Evolutionary conservation across 2,888 invertebrate species (phyloP).

Genomic region (Drosophila paranaensis): DNA sequence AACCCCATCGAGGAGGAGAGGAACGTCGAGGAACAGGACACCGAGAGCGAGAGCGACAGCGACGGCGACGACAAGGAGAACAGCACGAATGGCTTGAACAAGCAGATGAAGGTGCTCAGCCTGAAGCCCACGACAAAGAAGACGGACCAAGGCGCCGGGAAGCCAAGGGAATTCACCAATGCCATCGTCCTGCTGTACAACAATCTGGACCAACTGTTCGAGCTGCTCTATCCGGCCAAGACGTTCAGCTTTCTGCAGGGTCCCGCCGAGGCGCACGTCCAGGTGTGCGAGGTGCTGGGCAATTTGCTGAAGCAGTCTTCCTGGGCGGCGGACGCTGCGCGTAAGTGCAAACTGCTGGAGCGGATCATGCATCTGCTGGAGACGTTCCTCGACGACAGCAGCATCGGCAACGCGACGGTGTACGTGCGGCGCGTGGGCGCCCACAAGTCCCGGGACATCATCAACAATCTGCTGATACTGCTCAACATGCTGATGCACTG

Average conservation of each 20-base stretch:
- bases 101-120: conserved; percentile 1
- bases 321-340: conserved; percentile 65
- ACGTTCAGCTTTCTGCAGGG: conserved; percentile 63
- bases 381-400: conserved; percentile 70
- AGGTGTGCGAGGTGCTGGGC: conserved; percentile 76
- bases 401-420: conserved; percentile 67
- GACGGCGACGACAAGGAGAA: conserved; percentile 19
- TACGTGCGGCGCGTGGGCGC: conserved; percentile 82
- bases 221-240: conserved; percentile 59
- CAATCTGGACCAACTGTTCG: conserved; percentile 59
- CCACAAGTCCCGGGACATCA: conserved; percentile 73
- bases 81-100: conserved; percentile 7
- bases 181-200: conserved; percentile 18
- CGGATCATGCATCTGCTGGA: conserved; percentile 71
- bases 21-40: neutral
- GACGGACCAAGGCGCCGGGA: neutral
- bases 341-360: conserved; percentile 64
- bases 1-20: neutral
- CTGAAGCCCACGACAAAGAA: neutral
- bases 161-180: neutral
- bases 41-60: neutral
- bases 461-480: conserved; percentile 75
- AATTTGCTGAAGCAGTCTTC: conserved; percentile 77
- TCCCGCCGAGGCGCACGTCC: conserved; percentile 60
- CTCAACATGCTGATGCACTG: conserved; percentile 79